Base-by-base conservation (phyloP, 2,113 vertebrate species). In the Australoheros scitulus region DNA sequence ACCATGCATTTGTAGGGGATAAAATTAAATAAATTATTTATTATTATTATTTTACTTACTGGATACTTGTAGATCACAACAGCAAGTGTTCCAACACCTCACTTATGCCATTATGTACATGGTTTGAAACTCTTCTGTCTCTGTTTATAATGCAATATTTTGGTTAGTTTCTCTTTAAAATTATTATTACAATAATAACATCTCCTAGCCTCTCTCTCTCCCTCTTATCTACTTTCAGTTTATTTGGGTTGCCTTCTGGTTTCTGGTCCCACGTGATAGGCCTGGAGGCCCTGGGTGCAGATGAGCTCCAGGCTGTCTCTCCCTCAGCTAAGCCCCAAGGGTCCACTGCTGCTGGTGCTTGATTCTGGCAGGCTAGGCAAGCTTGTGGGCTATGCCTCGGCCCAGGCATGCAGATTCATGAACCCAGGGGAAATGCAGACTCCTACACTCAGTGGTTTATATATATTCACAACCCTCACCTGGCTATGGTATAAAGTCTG, bases 381-480 rank as follows among this genome's bases (percentile, higher is more conserved):
- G 87, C 86, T 80, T 77, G 86, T 84, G 83, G 68, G 84, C 76
- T 63, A 74, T 80, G 84, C 81, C 72, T 85, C 61, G 87, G 85
- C 85, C 65, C 84, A 90, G 86, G 84, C 86, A 88, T 89, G 89
- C 88, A 88, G 85, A 88, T 90, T 63, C 61, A 82, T 11, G 18
- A 80, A 74, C 92, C 90, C 81, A 55, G 43, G 88, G 84, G 87
- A 74, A 64, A 64, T 63, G 75, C 70, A 84, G 84, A 80, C 87
- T 90, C 80, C 83, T 68, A 76, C 79, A 84, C 87, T 80, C 80
- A 84, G 81, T 77, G 47, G 81, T 81, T 91, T 86, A 92, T 90
- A 91, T 85, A 88, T 84, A 88, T 94, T 90, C 90, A 85, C 75
- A 89, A 82, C 74, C 79, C 85, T 92, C 86, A 84, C 87, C 81